phyloP scores from a whole-genome alignment of 2,113 vertebrate species.

The Oceanites oceanicus region DNA sequence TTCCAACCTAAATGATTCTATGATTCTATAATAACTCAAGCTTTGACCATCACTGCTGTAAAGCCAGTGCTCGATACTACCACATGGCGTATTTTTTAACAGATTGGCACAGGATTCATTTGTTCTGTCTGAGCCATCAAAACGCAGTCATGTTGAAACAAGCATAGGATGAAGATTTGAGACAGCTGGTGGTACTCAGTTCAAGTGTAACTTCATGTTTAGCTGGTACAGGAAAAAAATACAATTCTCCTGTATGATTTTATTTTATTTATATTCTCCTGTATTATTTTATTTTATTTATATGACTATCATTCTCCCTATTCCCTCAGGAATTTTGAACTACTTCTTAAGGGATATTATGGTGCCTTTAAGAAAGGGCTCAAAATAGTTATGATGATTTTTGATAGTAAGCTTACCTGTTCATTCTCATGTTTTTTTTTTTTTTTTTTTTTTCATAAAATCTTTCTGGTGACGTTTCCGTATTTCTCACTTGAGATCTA shows the following conservation, averaged over 20 bases:
- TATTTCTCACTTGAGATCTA: background rate
- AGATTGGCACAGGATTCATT: background rate
- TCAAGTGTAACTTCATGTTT: background rate
- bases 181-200: background rate
- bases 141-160: background rate
- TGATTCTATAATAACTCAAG: background rate
- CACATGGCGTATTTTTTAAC: fast-evolving
- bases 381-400: background rate
- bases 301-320: background rate
- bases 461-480: background rate
- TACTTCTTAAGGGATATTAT: background rate
- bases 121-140: background rate
- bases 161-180: background rate
- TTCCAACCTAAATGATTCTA: no score
- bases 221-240: background rate
- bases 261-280: background rate
- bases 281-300: background rate
- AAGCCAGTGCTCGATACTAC: fast-evolving
- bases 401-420: background rate
- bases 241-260: background rate
- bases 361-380: background rate
- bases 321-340: background rate
- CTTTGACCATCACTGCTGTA: background rate
- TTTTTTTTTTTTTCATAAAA: background rate
- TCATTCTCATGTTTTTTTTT: background rate